Conservation (phyloP, 2,888 invertebrate species). For the Epistrophella euchroma region DNA sequence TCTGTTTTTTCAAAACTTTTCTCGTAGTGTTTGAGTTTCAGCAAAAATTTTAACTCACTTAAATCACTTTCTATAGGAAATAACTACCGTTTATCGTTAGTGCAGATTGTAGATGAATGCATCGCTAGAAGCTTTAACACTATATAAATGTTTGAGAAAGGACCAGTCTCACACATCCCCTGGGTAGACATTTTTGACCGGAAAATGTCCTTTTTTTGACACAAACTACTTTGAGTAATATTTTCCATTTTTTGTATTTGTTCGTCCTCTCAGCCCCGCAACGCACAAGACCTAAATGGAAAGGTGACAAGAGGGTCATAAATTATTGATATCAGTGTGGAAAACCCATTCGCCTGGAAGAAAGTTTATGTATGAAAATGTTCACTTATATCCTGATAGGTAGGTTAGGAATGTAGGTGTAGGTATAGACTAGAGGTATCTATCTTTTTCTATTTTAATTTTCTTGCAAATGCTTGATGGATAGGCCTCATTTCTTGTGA, state of each 20-base stretch:
- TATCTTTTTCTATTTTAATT: conserved; percentile 40
- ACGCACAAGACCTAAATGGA: not conserved
- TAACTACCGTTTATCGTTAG: conserved; percentile 26
- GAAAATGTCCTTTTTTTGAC: conserved; percentile 67
- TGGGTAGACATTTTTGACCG: conserved; percentile 42
- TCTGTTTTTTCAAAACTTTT: conserved; percentile 2
- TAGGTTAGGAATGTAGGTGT: too few relatives aligned
- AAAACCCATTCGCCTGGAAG: conserved; percentile 41
- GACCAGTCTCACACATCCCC: conserved; percentile 31
- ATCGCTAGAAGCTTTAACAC: conserved; percentile 57
- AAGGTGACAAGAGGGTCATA: conserved; percentile 53
- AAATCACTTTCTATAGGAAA: conserved; percentile 32
- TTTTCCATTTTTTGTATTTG: conserved; percentile 36
- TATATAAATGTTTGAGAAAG: conserved; percentile 47
- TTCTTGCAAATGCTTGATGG: conserved; percentile 59
- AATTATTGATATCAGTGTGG: conserved; percentile 71
- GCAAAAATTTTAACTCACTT: conserved; percentile 42
- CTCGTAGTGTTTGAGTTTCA: conserved; percentile 4
- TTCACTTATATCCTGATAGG: conserved; percentile 32
- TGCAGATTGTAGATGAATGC: conserved; percentile 42
- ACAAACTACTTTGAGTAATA: conserved; percentile 59
- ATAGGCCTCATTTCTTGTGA: conserved; percentile 63
- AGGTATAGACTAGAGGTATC: too few relatives aligned
- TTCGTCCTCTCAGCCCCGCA: not conserved
- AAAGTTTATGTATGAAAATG: conserved; percentile 15